Evolutionary conservation across 2,797 vertebrate species (phyloP), one percentile per base, ranked within the genome.

Genomic region (Novumbra hubbsi): DNA sequence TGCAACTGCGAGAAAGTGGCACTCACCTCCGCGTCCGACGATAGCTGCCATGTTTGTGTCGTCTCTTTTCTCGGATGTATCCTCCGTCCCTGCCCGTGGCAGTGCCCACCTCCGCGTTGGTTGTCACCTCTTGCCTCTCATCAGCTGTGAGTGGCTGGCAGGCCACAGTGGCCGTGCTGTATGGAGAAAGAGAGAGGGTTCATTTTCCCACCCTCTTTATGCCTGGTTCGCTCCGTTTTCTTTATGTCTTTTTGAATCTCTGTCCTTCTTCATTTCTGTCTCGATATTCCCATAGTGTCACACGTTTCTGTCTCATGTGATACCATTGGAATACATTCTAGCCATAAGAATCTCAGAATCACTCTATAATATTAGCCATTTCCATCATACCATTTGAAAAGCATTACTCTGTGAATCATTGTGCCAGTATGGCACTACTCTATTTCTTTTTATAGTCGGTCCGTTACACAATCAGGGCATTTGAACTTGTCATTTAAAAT

Each of bases 11-110:
- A 52, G 48, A 19, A 1, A 11, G 50, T 66, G 49, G 0, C 6
- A 72, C 94, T 89, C 82, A 98, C 97, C 95, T 96, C 86, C 73
- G 89, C 67, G 90, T 85, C 83, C 91, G 90, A 78, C 72, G 84
- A 32, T 72, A 92, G 27, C 84, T 83, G 72, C 73, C 88, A 60
- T 76, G 94, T 45, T 88, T 93, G 69, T 83, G 93, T 75, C 91
- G 93, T 76, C 91, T 82, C 88, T 91, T 94, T 64, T 81, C 90
- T 84, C 90, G 95, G 21, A 78, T 85, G 80, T 90, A 94, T 80
- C 93, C 92, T 80, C 93, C 92, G 0, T 93, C 92, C 68, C 87
- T 83, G 60, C 85, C 84, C 34, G 82, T 76, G 70, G 32, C 12
- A 0, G 79, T 17, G 78, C 93, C 90, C 34, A 82, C 80, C 66